Evolutionary conservation across 2,888 invertebrate genomes (phyloP), one percentile per base, ranked within the genome.

Genomic region (Diogma glabrata): DNA sequence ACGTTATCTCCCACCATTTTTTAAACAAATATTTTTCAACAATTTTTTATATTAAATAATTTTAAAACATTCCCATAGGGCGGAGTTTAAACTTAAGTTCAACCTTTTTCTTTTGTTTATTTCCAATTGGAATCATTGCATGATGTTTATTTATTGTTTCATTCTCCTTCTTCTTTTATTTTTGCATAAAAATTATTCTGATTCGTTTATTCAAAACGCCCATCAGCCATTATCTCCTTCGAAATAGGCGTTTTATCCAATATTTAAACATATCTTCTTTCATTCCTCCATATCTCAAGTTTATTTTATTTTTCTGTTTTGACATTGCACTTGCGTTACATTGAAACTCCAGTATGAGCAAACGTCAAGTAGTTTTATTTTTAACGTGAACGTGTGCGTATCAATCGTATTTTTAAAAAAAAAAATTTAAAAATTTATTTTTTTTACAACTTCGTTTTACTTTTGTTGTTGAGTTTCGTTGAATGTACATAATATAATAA

Each of bases 301-400:
- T n/a, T 16, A 43, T 22, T 43, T 43, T 43, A 23, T 43, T n/a
- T 43, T 43, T 43, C 23, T 23, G 22, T 22, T 43, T 43, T 43
- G 43, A 43, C 43, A 43, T 43, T 43, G 43, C 43, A 43, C 43
- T 43, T 43, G 43, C 43, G 43, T 43, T 43, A 43, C 14, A 43
- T 23, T 20, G 23, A 43, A 43, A 43, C 43, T 43, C 43, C 43
- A 22, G 43, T 43, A 22, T 43, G 43, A 8, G 43, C 14, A 30
- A 30, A 52, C 36, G 30, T 56, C 60, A 66, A 65, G 65, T 62
- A 69, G 69, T 69, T 66, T 63, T 64, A 63, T 64, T 61, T 67
- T 64, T 65, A 67, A 64, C 67, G 66, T 67, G 63, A 63, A 60
- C 61, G 62, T 64, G 63, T 65, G 62, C 64, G 66, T 64, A 64